Evolutionary conservation across 2,113 vertebrate species (phyloP).

Genomic region (Mormoops blainvillei): DNA sequence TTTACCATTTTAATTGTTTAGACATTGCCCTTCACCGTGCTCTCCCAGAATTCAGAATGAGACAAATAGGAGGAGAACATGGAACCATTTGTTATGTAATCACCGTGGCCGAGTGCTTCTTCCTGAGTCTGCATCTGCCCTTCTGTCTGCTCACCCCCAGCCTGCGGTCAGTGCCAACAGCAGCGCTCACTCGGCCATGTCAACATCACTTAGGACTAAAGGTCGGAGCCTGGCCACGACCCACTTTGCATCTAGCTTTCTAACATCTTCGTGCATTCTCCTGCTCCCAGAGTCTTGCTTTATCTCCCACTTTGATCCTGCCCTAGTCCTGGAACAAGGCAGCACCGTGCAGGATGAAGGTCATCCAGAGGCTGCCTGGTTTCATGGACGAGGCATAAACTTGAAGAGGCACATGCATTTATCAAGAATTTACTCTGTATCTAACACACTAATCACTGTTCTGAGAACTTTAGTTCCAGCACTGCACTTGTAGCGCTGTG

Average conservation of each 20-base stretch:
- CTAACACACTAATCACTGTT: not conserved
- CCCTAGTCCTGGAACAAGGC: not conserved
- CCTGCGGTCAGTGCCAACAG: too few relatives aligned
- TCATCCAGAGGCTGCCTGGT: too few relatives aligned
- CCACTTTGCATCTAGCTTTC: not conserved
- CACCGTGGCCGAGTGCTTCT: not conserved
- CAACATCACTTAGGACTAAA: not conserved
- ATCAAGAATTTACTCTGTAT: not conserved
- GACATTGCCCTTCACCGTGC: not conserved
- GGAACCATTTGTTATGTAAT: not conserved
- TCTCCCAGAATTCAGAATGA: not conserved
- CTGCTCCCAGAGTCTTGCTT: not conserved
- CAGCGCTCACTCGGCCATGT: fast-evolving
- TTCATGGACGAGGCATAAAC: not conserved
- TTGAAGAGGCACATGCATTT: not conserved
- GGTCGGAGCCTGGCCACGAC: not conserved
- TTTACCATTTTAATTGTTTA: not conserved
- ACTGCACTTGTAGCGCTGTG: not conserved
- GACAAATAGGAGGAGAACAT: not conserved
- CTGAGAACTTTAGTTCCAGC: not conserved
- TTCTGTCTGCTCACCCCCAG: not conserved
- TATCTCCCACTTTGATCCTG: not conserved
- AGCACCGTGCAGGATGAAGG: not conserved
- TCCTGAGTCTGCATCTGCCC: not conserved
- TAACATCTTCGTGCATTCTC: not conserved